Evolutionary conservation across 2,113 vertebrate species (phyloP).

Genomic region (Zeus faber): DNA sequence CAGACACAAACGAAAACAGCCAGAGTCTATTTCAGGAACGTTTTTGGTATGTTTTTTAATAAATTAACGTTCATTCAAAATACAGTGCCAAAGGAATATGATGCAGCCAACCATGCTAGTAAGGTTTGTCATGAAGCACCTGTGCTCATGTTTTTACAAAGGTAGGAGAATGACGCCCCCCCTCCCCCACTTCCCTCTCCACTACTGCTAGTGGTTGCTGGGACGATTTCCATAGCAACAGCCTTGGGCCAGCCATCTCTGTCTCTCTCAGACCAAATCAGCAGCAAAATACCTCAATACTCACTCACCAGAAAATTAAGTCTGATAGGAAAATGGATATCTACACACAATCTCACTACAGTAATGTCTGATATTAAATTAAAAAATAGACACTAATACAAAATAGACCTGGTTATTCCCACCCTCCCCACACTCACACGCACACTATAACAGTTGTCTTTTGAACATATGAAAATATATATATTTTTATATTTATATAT

Average conservation of each 20-base stretch:
- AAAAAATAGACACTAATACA: slow-evolving; percentile 82
- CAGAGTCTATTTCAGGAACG: slow-evolving; percentile 42
- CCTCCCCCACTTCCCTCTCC: slow-evolving; percentile 13
- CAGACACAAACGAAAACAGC: not conserved
- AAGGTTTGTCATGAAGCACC: slow-evolving; percentile 91
- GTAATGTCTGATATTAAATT: slow-evolving; percentile 95
- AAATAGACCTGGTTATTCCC: slow-evolving; percentile 85
- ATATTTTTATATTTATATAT: slow-evolving; percentile 68
- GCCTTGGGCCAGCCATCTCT: slow-evolving; percentile 76
- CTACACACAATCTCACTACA: slow-evolving; percentile 94
- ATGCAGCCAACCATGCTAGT: slow-evolving; percentile 97
- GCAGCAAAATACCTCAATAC: slow-evolving; percentile 82
- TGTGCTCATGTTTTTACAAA: slow-evolving; percentile 79
- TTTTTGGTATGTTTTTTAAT: slow-evolving; percentile 89
- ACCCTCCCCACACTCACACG: not conserved
- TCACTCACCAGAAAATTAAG: slow-evolving; percentile 57
- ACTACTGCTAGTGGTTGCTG: slow-evolving; percentile 89
- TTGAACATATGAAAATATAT: slow-evolving; percentile 83
- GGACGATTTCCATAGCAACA: slow-evolving; percentile 81
- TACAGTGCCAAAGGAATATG: slow-evolving; percentile 96
- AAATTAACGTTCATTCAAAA: slow-evolving; percentile 99
- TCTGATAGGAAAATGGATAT: slow-evolving; percentile 56
- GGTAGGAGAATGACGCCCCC: slow-evolving; percentile 59
- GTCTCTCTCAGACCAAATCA: slow-evolving; percentile 65
- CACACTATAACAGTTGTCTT: slow-evolving; percentile 79